Conservation (phyloP, 2,113 vertebrate genomes). For the human (Homo sapiens) region DNA sequence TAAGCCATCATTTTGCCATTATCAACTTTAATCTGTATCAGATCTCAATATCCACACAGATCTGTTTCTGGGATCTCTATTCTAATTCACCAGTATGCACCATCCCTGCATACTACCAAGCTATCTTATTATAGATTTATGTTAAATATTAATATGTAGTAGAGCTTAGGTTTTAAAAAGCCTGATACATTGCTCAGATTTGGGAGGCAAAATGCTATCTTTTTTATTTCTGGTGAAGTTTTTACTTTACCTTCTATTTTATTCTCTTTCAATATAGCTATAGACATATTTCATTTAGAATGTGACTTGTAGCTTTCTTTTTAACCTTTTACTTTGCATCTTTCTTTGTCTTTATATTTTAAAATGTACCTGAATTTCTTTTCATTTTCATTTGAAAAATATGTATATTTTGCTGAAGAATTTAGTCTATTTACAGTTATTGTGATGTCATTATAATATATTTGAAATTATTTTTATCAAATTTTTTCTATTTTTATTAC, state of each 20-base stretch:
- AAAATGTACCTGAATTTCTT: not conserved
- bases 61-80: not conserved
- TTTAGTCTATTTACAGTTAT: not conserved
- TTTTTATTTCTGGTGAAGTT: not conserved
- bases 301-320: not conserved
- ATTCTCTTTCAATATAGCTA: not conserved
- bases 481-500: not conserved
- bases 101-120: not conserved
- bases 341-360: not conserved
- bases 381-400: not conserved
- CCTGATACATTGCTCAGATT: not conserved
- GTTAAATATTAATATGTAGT: not conserved
- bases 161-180: not conserved
- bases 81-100: not conserved
- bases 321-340: not conserved
- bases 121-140: not conserved
- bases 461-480: slow-evolving; percentile 5
- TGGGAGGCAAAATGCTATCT: not conserved
- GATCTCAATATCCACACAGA: not conserved
- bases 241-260: not conserved
- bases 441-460: not conserved
- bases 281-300: not conserved
- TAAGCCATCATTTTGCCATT: not conserved
- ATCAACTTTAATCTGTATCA: not conserved
- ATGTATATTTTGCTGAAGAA: not conserved